Conservation (phyloP, 2,888 invertebrate species). For the Nebria salina region DNA sequence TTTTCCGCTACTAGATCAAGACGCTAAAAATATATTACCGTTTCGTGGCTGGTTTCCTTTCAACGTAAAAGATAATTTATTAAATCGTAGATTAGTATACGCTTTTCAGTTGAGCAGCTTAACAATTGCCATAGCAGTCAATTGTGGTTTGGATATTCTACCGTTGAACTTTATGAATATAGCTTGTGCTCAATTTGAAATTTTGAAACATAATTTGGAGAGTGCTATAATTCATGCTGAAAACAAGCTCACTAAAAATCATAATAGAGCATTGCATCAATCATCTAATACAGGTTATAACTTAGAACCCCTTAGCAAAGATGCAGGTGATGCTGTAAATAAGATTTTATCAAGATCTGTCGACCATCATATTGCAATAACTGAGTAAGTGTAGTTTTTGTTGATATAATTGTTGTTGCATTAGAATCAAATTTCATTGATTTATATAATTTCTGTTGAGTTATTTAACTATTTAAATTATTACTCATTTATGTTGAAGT, state of each 20-base stretch:
- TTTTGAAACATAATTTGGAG: constrained; percentile 48
- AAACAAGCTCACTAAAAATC: background rate
- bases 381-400: constrained; percentile 5
- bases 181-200: constrained; percentile 48
- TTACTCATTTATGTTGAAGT: no score
- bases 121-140: constrained; percentile 47
- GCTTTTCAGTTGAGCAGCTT: constrained; percentile 47
- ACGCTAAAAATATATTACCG: constrained; percentile 48
- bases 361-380: constrained; percentile 22
- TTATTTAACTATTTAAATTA: no score
- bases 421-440: no score
- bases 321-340: constrained; percentile 21
- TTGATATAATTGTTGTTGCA: no score
- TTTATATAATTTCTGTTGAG: no score
- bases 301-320: constrained; percentile 8
- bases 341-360: constrained; percentile 24
- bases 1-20: constrained; percentile 48
- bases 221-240: constrained; percentile 21
- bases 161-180: constrained; percentile 49
- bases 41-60: constrained; percentile 51
- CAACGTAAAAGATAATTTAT: constrained; percentile 36
- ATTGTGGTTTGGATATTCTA: constrained; percentile 49
- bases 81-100: constrained; percentile 43
- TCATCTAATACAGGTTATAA: background rate
- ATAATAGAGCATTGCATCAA: background rate